Percentiles rank a stretch among this genome's conserved stretches.
Evolutionary conservation across 1,140 invertebrate genomes (phyloP).

Genomic region (Papilio polyxenes): DNA sequence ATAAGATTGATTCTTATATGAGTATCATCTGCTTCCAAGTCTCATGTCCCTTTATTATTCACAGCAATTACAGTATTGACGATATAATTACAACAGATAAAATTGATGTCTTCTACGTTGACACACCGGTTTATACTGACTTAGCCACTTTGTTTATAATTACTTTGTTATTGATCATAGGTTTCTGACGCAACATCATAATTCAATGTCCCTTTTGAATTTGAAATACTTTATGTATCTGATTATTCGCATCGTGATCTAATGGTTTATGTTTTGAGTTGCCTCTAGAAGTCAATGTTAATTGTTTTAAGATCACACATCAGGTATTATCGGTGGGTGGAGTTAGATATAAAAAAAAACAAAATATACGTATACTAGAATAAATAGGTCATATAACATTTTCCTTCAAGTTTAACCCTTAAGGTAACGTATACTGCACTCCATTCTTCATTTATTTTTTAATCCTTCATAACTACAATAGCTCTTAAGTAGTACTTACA

Average conservation of each 20-base stretch:
- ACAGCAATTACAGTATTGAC: not conserved
- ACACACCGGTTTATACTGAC: not conserved
- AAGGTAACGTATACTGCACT: not conserved
- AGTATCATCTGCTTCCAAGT: not conserved
- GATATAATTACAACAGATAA: not conserved
- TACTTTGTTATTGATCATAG: slow-evolving; percentile 11
- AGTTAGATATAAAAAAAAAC: not conserved
- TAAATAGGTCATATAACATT: not conserved
- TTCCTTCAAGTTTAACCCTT: not conserved
- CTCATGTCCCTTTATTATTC: not conserved
- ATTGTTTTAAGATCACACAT: too few species aligned
- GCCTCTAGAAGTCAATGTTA: too few species aligned
- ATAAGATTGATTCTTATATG: not conserved
- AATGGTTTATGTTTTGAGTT: not conserved
- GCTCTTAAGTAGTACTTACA: not conserved
- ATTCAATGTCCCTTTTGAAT: slow-evolving; percentile 1
- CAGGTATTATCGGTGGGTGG: not conserved
- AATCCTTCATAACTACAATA: not conserved
- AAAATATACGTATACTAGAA: not conserved
- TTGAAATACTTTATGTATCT: not conserved
- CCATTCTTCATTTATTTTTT: not conserved
- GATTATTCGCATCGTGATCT: not conserved
- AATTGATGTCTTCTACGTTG: not conserved
- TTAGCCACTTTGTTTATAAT: not conserved
- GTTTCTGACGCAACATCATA: slow-evolving; percentile 4